phyloP scores from a whole-genome alignment of 2,888 invertebrate species.

The Phengaris arion region DNA sequence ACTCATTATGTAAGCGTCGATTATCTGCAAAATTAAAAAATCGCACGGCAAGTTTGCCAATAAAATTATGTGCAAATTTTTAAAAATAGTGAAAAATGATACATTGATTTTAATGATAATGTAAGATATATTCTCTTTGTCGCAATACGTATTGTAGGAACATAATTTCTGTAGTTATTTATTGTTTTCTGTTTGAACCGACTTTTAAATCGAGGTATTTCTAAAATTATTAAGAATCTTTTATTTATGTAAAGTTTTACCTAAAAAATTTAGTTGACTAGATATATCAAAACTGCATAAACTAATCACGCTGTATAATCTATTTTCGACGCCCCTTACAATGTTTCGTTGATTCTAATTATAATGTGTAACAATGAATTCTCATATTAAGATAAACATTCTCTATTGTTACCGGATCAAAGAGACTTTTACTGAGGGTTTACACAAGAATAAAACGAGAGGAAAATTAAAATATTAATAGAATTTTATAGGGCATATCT shows the following conservation, averaged over 20 bases:
- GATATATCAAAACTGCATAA: too few species aligned
- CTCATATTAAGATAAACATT: slow-evolving; percentile 28
- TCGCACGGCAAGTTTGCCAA: background rate
- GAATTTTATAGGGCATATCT: slow-evolving; percentile 33
- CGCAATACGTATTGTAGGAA: too few species aligned
- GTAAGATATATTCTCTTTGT: too few species aligned
- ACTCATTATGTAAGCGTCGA: background rate
- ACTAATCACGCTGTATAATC: background rate
- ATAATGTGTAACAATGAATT: slow-evolving; percentile 24
- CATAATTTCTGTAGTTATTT: too few species aligned
- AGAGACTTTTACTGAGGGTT: slow-evolving; percentile 55
- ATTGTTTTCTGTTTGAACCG: too few species aligned
- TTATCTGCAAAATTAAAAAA: background rate
- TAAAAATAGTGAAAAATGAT: background rate
- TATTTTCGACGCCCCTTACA: background rate
- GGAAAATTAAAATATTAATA: slow-evolving; percentile 69
- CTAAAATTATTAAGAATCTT: too few species aligned
- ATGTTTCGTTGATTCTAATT: slow-evolving; percentile 7
- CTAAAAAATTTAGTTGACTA: too few species aligned
- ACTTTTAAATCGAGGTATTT: too few species aligned
- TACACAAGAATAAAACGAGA: slow-evolving; percentile 69
- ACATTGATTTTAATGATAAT: too few species aligned
- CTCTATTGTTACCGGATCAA: slow-evolving; percentile 39
- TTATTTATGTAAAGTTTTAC: too few species aligned
- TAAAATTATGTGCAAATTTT: too few species aligned